phyloP scores from a whole-genome alignment of 2,113 vertebrate species.

The Bos taurus region DNA sequence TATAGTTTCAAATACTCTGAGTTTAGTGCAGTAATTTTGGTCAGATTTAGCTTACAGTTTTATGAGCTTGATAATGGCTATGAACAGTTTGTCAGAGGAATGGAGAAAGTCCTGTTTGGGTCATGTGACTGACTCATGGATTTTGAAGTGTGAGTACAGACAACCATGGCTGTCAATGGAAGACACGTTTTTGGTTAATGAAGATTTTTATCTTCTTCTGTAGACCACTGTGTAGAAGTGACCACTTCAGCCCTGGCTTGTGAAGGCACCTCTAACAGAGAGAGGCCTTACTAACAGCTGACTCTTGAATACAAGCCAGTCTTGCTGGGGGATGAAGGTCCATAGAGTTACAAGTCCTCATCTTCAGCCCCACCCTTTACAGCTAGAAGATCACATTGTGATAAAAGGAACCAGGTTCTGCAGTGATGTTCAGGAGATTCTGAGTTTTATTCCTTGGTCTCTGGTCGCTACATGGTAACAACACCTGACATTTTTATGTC shows the following conservation, averaged over 20 bases:
- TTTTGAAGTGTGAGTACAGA: neutral
- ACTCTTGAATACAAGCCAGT: neutral
- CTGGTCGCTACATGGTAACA: neutral
- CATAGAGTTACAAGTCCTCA: rapidly evolving
- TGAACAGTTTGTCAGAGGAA: neutral
- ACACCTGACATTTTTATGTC: neutral
- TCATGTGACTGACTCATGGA: neutral
- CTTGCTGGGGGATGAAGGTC: neutral
- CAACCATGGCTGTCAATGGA: neutral
- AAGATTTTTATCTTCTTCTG: neutral
- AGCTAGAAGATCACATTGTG: neutral
- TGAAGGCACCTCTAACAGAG: neutral
- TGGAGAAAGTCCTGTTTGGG: neutral
- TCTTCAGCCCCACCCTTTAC: neutral
- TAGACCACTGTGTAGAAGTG: neutral
- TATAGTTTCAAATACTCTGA: neutral
- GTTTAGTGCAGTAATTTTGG: neutral
- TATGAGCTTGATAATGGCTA: neutral
- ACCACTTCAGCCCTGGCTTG: too few relatives aligned
- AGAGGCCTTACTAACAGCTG: neutral
- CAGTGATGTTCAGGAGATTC: neutral
- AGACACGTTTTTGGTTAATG: neutral
- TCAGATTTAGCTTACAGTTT: neutral
- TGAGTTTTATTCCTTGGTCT: neutral
- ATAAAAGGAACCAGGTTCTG: rapidly evolving